Base-by-base conservation (phyloP, 2,888 invertebrate genomes). In the Baccha elongata region DNA sequence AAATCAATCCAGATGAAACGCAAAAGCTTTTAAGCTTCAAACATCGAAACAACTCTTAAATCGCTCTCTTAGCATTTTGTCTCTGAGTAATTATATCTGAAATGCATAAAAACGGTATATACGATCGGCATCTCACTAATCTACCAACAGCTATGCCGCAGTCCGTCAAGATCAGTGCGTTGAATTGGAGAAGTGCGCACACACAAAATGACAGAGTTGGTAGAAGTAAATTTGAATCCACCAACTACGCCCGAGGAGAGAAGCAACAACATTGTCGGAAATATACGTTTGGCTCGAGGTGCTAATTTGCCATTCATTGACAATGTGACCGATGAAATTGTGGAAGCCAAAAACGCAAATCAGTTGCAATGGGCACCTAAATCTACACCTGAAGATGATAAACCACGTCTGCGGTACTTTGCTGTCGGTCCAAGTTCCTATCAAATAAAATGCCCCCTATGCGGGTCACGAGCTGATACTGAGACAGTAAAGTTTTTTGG, bases 361-460 rank as follows among this genome's bases (percentile, higher is more conserved):
- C 74, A 58, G 7, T 29, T 72, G 0, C 35, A 26, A 35, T 84
- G 44, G 62, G 74, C 84, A 26, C 85, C 86, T 37, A 86, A 48
- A 13, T 46, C 62, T 1, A 40, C 10, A 1, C 35, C 35, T 6
- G 80, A 85, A 44, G 88, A 87, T 58, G 85, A 83, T 3, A 88
- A 87, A 69, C 87, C 89, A 1, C 87, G 87, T 50, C 60, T 90
- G 62, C 88, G 88, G 21, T 90, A 87, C 79, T 90, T 87, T 67
- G 86, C 88, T n/a, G 87, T 90, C 0, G 90, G 90, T 3, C 90
- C 90, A 1, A 87, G 87, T 55, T 88, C 86, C 3, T 87, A 88
- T 65, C 86, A 86, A 4, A 86, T 90, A 0, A 86, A 84, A 17
- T 90, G 90, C 64, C 90, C 90, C 0, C 65, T 90, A 15, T 90